Evolutionary conservation across 23 tunicate genomes (phyloP), one percentile per base, ranked within the genome.

Genomic region (Phallusia fumigata): DNA sequence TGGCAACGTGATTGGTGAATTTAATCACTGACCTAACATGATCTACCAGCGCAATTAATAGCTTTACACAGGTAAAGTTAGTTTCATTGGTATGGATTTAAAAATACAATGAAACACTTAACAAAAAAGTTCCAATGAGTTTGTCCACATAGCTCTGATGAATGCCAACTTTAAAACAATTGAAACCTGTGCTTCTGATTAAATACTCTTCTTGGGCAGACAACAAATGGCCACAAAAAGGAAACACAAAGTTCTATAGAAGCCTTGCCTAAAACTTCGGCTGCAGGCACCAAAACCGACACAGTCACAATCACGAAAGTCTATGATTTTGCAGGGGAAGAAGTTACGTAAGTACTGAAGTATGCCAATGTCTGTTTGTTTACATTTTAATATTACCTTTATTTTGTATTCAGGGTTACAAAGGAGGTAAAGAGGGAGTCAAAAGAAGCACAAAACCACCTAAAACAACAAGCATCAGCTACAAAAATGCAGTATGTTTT

Each of bases 261-360:
- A 31, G 8, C 31, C 6, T 24, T 65, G 30, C 32, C 35, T 74
- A 30, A 74, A 74, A 74, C 77, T 3, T 19, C 30, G 6, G 40
- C 22, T 11, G 30, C 3, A 28, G 77, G 16, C 3, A 2, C 36
- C 34, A 74, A 24, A 30, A 74, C 13, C 13, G 89, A 90, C 30
- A 90, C 89, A 2, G 86, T 90, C 30, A 85, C 89, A 11, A 80
- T 92, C 45, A 92, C 97, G 13, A 87, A 86, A 76, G 88, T 92
- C 16, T 92, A 87, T 75, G 97, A 92, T 64, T 92, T 92, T 84
- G 97, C 97, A 31, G 97, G 97, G 3, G 97, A 92, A 75, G 91
- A 92, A 32, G 91, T 92, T 5, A 83, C 84, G 88, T 87, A 36
- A 87, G 86, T 76, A 47, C 19, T 65, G 8, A 40, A 40, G 47